These are phyloP conservation scores for Nyctalus aviator DNA, from an alignment of 2,797 vertebrate genomes.

Conservation along the genomic window DNA sequence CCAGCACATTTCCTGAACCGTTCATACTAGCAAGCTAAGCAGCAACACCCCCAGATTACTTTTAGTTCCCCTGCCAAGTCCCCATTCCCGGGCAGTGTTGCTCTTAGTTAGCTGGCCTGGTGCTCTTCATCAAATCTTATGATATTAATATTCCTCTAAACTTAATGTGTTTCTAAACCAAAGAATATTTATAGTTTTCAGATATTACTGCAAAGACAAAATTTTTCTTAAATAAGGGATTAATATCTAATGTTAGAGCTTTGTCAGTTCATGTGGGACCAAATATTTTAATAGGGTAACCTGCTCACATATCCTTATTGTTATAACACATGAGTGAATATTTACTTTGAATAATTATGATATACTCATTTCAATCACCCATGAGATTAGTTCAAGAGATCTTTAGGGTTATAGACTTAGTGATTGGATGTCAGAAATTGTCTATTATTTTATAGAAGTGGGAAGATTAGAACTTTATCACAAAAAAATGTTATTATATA, in stretches of 20 bases:
- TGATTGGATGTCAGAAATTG: neutral
- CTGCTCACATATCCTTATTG: neutral
- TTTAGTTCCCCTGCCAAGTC: neutral
- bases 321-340: neutral
- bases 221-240: neutral
- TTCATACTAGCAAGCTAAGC: neutral
- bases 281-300: neutral
- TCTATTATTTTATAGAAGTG: neutral
- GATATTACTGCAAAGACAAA: neutral
- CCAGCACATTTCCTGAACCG: neutral
- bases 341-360: neutral
- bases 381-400: neutral
- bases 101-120: neutral
- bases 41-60: neutral
- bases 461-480: neutral
- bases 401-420: neutral
- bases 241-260: conserved; percentile 11
- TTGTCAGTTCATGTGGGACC: neutral
- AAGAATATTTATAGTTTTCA: neutral
- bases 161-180: neutral
- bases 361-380: neutral
- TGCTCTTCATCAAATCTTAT: neutral
- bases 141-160: neutral
- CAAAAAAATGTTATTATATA: neutral
- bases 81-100: neutral